Conservation (phyloP, 2,888 invertebrate species). For the Watsonalla cultraria region DNA sequence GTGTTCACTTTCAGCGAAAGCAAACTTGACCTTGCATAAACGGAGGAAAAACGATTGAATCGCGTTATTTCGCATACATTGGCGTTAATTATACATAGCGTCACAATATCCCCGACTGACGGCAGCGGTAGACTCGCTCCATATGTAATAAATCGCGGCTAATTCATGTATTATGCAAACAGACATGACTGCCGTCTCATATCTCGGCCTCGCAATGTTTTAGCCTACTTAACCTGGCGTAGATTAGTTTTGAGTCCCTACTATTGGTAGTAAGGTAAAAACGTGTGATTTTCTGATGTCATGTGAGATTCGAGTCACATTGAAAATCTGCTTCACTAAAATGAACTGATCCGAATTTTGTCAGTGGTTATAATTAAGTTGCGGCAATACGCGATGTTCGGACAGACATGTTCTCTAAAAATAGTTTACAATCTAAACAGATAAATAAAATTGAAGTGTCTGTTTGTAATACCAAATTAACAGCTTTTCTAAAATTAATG, state of each 20-base stretch:
- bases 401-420: no score
- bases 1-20: not conserved
- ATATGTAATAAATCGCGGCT: constrained; percentile 40
- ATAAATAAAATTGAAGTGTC: no score
- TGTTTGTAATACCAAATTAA: no score
- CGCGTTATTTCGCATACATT: constrained; percentile 1
- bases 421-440: no score
- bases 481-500: no score
- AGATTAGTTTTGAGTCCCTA: constrained; percentile 39
- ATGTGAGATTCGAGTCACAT: no score
- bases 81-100: constrained; percentile 25
- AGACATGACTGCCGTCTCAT: constrained; percentile 46
- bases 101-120: constrained; percentile 19
- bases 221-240: constrained; percentile 46
- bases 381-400: no score
- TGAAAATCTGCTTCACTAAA: no score
- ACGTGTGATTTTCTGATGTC: no score
- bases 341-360: no score
- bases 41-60: constrained; percentile 3
- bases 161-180: constrained; percentile 64
- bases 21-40: not conserved
- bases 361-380: no score
- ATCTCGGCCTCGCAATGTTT: constrained; percentile 53
- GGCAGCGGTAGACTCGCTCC: constrained; percentile 22
- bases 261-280: constrained; percentile 13